Evolutionary conservation across 2,888 invertebrate species (phyloP).

Genomic region (Hydriomena furcata): DNA sequence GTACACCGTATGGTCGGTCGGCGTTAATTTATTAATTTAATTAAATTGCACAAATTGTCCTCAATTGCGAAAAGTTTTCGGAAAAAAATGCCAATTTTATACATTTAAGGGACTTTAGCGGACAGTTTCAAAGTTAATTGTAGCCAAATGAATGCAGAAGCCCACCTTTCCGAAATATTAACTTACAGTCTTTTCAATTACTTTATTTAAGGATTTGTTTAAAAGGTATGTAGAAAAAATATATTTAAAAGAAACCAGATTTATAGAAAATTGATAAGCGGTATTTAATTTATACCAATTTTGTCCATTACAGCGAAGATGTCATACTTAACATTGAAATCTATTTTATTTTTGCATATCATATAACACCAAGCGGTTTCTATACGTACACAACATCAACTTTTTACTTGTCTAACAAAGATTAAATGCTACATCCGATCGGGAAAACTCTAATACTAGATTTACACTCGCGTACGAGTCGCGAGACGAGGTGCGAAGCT

Average conservation of each 20-base stretch:
- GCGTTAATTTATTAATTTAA: constrained; percentile 5
- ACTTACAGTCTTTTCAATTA: constrained; percentile 5
- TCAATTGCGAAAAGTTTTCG: constrained; percentile 10
- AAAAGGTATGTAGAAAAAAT: background rate
- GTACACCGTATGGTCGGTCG: constrained; percentile 7
- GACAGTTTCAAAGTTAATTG: background rate
- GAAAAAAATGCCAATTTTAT: constrained; percentile 1
- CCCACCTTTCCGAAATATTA: constrained; percentile 5
- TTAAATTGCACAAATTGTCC: constrained; percentile 28
- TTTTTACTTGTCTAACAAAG: background rate
- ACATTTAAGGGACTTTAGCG: constrained; percentile 1
- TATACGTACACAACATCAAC: background rate
- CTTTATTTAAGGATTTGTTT: background rate
- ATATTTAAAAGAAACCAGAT: background rate
- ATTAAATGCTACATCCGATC: background rate
- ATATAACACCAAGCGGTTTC: too few relatives aligned
- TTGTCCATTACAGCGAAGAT: constrained; percentile 14
- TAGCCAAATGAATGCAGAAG: constrained; percentile 2
- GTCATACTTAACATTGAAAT: constrained; percentile 3
- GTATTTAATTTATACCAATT: background rate
- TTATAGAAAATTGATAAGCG: background rate
- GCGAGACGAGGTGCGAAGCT: too few relatives aligned
- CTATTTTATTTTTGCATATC: background rate
- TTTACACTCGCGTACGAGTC: too few relatives aligned
- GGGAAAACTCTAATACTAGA: too few relatives aligned